phyloP scores from a whole-genome alignment of 2,113 vertebrate genomes.

The Pogonocichla stellata region DNA sequence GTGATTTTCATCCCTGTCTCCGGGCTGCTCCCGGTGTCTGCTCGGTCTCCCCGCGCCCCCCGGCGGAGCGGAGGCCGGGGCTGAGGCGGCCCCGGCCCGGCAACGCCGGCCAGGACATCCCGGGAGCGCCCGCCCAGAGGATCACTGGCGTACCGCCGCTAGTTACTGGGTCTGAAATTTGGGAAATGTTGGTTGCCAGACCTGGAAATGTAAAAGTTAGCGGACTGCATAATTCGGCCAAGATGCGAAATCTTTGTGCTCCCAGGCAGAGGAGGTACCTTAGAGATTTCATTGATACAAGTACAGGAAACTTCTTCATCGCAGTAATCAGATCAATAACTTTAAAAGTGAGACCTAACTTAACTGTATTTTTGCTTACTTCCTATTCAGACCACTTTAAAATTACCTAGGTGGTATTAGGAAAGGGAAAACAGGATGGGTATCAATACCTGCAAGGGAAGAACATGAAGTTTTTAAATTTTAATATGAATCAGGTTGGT shows the following conservation, averaged over 20 bases:
- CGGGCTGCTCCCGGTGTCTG: background rate
- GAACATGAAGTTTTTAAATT: background rate
- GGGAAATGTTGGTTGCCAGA: background rate
- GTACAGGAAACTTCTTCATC: background rate
- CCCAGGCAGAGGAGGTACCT: background rate
- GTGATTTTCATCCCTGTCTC: background rate
- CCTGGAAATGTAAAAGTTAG: background rate
- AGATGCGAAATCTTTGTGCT: no score
- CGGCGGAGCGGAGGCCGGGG: background rate
- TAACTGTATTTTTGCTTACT: background rate
- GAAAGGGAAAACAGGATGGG: background rate
- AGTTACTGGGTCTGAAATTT: rapidly evolving
- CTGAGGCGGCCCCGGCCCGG: no score
- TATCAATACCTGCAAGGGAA: background rate
- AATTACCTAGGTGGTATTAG: background rate
- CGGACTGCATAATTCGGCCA: background rate
- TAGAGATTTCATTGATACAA: rapidly evolving
- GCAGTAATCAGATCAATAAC: background rate
- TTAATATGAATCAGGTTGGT: background rate
- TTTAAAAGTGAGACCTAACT: background rate
- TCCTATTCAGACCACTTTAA: background rate
- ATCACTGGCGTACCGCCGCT: background rate
- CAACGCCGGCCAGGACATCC: no score
- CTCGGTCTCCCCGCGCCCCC: background rate
- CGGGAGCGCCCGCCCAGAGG: no score